A percentile compares a stretch with the other conserved stretches of the same genome.
phyloP scores from a whole-genome alignment of 1,140 invertebrate genomes.

The Magallana angulata region DNA sequence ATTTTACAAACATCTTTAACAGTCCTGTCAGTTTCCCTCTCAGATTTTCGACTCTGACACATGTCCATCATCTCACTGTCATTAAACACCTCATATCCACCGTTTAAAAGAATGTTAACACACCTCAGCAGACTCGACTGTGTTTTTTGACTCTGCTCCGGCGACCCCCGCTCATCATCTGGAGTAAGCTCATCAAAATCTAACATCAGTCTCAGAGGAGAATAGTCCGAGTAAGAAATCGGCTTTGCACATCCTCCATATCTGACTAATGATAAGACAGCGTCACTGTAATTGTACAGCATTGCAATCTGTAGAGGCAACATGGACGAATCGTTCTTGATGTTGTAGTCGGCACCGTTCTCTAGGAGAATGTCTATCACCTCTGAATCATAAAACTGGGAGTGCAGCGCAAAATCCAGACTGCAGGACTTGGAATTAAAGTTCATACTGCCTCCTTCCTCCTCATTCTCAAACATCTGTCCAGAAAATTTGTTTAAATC shows the following conservation, averaged over 20 bases:
- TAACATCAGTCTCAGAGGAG: neutral
- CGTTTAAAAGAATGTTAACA: slow-evolving; percentile 11
- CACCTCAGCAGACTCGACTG: neutral
- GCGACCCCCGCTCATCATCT: neutral
- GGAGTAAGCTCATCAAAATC: neutral
- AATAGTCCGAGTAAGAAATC: neutral
- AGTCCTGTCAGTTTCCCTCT: neutral
- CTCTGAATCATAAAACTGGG: slow-evolving; percentile 16
- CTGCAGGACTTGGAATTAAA: neutral
- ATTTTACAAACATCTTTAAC: neutral
- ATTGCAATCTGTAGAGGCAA: neutral
- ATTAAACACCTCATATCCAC: neutral
- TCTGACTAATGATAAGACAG: neutral
- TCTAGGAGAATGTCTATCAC: slow-evolving; percentile 13
- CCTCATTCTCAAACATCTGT: neutral
- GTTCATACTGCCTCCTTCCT: neutral
- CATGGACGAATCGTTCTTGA: neutral
- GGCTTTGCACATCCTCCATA: neutral
- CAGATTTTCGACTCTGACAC: neutral
- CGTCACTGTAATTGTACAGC: neutral
- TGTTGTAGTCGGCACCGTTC: neutral
- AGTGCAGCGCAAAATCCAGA: slow-evolving; percentile 3
- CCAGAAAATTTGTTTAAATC: slow-evolving; percentile 8
- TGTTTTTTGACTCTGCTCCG: neutral
- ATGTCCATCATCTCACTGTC: neutral